phyloP scores from a whole-genome alignment of 2,113 vertebrate species.

The Rhea americana region DNA sequence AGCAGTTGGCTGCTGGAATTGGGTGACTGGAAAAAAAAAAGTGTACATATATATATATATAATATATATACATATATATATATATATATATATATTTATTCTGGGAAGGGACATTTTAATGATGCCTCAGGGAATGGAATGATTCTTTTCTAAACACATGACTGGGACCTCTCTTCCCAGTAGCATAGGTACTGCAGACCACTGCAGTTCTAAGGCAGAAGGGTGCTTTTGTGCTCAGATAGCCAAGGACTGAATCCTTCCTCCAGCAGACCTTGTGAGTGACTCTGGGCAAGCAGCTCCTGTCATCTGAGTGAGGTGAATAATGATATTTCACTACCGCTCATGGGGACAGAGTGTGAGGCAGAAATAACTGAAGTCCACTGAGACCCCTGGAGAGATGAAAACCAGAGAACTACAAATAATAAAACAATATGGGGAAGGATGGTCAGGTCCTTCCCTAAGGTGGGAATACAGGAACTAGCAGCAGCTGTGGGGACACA shows the following conservation, averaged over 20 bases:
- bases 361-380: not conserved
- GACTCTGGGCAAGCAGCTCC: not conserved
- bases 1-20: not conserved
- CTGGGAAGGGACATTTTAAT: not conserved
- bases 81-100: not conserved
- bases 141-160: not conserved
- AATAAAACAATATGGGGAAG: slow-evolving; percentile 28
- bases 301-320: not conserved
- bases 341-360: not conserved
- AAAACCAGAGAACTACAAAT: not conserved
- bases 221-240: not conserved
- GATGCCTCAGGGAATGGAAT: not conserved
- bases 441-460: not conserved
- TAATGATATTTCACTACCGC: not conserved
- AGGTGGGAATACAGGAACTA: not conserved
- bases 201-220: not conserved
- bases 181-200: not conserved
- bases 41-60: not conserved
- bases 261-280: not conserved
- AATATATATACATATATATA: no score
- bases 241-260: accelerated
- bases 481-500: slow-evolving; percentile 33
- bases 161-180: not conserved
- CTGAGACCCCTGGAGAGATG: not conserved
- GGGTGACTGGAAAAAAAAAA: not conserved